Evolutionary conservation across 2,888 invertebrate genomes (phyloP), one percentile per base, ranked within the genome.

Genomic region (Nephrotoma flavescens): DNA sequence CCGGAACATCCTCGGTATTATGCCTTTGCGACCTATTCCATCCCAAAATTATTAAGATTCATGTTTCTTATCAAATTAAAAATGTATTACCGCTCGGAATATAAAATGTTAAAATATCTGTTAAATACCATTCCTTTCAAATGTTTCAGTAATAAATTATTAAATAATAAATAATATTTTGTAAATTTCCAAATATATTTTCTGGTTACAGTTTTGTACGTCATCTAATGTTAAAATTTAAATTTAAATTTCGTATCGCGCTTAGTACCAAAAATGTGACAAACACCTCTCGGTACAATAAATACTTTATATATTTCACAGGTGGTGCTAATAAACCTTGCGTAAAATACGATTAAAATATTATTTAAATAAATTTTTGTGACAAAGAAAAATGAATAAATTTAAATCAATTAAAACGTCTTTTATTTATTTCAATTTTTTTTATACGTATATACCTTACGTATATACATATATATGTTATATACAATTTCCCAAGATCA

Each of bases 291-390:
- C 11, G 31, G 71, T 12, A 19, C 9, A 71, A 71, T 71, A 71
- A 31, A 31, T 31, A 31, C 31, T 31, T 31, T 71, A 71, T 71
- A 12, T 71, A 71, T 71, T 71, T 71, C 71, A 31, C 71, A 71
- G 71, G 71, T 71, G 71, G 19, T 85, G 85, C 44, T 85, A 85
- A 19, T 44, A 85, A 42, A 85, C 44, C 44, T 85, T 42, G 85
- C 85, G 85, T 85, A 44, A 85, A 85, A 85, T 85, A 85, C 44
- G 85, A 85, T 85, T 85, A 85, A 85, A 85, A 85, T 85, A 85
- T 85, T 42, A 85, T 85, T 85, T 85, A 85, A 19, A 31, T 44
- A 85, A 19, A 42, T 85, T 71, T 31, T 71, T 71, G 12, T 71
- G 71, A 71, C 71, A 71, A 71, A 71, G 71, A 71, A 71, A 71